These are phyloP conservation scores for Chiloscyllium punctatum DNA, from an alignment of 2,797 vertebrate species.

Conservation along the genomic window DNA sequence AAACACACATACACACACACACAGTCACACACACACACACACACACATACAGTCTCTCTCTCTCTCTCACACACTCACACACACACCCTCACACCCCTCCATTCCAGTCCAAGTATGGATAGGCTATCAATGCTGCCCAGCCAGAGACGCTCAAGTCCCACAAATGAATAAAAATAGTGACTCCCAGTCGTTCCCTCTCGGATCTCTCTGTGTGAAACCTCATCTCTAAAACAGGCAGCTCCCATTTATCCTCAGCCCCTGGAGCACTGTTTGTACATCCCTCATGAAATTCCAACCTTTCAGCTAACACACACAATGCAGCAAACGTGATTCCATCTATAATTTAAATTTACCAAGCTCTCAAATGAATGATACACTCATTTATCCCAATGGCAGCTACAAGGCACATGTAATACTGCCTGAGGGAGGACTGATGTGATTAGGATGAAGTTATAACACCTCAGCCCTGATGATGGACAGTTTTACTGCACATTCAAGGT, in stretches of 20 bases:
- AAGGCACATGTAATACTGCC: neutral
- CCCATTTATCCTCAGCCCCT: too few species aligned
- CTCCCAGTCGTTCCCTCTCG: too few species aligned
- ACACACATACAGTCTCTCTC: too few species aligned
- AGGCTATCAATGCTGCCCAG: neutral
- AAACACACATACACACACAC: neutral
- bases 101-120: too few species aligned
- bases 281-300: neutral
- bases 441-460: neutral
- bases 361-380: neutral
- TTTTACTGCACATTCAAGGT: neutral
- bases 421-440: neutral
- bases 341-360: neutral
- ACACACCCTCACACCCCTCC: too few species aligned
- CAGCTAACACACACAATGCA: neutral
- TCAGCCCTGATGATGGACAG: neutral
- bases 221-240: neutral
- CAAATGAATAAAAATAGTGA: too few species aligned
- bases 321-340: neutral
- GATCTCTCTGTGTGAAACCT: too few species aligned
- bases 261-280: neutral
- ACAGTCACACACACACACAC: too few species aligned
- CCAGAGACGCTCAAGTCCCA: too few species aligned
- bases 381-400: neutral
- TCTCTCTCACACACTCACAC: neutral